Conservation (phyloP, 2,888 invertebrate genomes). For the Trachelus stipa region DNA sequence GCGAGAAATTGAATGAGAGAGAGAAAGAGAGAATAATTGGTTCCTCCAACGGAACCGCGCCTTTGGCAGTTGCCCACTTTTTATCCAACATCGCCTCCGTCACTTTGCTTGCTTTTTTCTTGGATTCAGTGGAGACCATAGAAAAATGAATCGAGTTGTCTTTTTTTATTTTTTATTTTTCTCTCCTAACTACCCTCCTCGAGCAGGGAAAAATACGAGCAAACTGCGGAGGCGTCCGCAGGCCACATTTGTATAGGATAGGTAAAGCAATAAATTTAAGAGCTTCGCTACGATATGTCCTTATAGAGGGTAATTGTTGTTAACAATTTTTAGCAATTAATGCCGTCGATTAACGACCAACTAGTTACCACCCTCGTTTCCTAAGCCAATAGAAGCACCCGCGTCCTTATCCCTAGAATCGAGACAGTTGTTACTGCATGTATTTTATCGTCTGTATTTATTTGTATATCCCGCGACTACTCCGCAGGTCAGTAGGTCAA, state of each 20-base stretch:
- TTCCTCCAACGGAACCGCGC: slow-evolving; percentile 29
- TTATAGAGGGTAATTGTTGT: slow-evolving; percentile 30
- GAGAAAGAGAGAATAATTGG: slow-evolving; percentile 8
- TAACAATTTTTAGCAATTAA: slow-evolving; percentile 36
- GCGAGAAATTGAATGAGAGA: slow-evolving; percentile 21
- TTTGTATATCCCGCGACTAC: too few species aligned
- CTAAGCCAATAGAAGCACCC: not conserved
- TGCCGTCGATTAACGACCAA: slow-evolving; percentile 36
- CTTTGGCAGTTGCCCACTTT: slow-evolving; percentile 25
- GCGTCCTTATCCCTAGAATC: not conserved
- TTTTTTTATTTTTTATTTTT: not conserved
- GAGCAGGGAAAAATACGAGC: not conserved
- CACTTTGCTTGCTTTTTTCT: too few species aligned
- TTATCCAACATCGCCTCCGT: too few species aligned
- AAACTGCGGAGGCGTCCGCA: slow-evolving; percentile 23
- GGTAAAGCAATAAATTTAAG: slow-evolving; percentile 47
- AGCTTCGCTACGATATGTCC: slow-evolving; percentile 45
- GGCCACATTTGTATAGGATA: slow-evolving; percentile 34
- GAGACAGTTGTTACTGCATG: too few species aligned
- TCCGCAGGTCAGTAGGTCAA: too few species aligned
- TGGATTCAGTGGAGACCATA: too few species aligned
- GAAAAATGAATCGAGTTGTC: slow-evolving; percentile 3
- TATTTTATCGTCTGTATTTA: too few species aligned
- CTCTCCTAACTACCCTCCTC: not conserved
- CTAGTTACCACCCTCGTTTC: slow-evolving; percentile 13